phyloP scores from a whole-genome alignment of 2,888 invertebrate genomes.

The Plagodis pulveraria region DNA sequence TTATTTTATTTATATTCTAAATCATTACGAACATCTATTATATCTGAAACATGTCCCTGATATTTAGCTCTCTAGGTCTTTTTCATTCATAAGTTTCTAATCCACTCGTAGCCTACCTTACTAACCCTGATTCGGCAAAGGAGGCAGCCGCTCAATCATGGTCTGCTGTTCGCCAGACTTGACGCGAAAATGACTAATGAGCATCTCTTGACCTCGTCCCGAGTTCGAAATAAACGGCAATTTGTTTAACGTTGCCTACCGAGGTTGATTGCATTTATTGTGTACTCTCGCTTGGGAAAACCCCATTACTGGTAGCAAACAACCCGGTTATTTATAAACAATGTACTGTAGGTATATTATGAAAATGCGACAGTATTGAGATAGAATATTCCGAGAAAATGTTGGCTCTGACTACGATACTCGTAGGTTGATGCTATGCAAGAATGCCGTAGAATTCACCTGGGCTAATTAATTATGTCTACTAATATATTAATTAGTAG shows the following conservation, averaged over 20 bases:
- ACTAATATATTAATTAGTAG: too few species aligned
- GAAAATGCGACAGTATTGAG: too few species aligned
- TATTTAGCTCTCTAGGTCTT: slow-evolving; percentile 9
- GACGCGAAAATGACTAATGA: slow-evolving; percentile 38
- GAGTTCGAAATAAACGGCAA: slow-evolving; percentile 26
- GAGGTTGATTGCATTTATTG: slow-evolving; percentile 42
- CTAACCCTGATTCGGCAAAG: slow-evolving; percentile 29
- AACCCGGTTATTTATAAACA: not conserved
- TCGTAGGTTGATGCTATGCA: too few species aligned
- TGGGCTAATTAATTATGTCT: too few species aligned
- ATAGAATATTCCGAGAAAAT: too few species aligned
- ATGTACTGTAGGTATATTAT: too few species aligned
- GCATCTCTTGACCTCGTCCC: slow-evolving; percentile 34
- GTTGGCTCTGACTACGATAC: too few species aligned
- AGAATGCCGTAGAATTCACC: too few species aligned
- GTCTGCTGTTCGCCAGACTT: slow-evolving; percentile 19
- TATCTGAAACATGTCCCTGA: slow-evolving; percentile 17
- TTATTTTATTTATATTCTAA: too few species aligned
- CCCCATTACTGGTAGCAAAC: slow-evolving; percentile 13
- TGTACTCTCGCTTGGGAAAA: slow-evolving; percentile 25
- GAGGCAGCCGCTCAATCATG: slow-evolving; percentile 38
- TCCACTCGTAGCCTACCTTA: slow-evolving; percentile 13
- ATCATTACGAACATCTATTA: not conserved
- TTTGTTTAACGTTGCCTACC: slow-evolving; percentile 21
- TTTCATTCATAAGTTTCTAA: slow-evolving; percentile 21